Percentiles rank a stretch among this genome's conserved stretches.
Conservation (phyloP, 2,888 invertebrate species). For the Dicyrtomina minuta region DNA sequence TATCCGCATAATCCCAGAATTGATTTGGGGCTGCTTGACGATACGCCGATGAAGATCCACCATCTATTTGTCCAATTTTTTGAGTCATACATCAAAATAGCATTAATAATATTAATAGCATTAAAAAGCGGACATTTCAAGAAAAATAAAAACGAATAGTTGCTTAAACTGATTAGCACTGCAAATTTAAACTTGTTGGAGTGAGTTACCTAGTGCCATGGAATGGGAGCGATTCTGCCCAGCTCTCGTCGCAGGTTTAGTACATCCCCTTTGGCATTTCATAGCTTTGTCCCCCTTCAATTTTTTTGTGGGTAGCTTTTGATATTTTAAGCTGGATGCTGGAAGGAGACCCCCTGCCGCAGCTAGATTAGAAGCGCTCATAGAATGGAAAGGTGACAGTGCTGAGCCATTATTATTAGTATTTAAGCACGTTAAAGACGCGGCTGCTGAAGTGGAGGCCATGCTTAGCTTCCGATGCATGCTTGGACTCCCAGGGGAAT, state of each 20-base stretch:
- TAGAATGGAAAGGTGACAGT: not conserved
- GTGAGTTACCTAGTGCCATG: constrained; percentile 9
- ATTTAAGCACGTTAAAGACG: not conserved
- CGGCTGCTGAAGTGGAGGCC: too few species aligned
- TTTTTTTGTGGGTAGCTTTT: constrained; percentile 2
- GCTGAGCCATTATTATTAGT: not conserved
- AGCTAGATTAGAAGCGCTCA: not conserved
- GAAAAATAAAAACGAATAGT: not conserved
- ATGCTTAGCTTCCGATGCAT: too few species aligned
- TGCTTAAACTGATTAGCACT: not conserved
- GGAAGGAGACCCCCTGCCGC: not conserved
- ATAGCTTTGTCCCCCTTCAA: not conserved
- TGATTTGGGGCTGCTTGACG: constrained; percentile 19
- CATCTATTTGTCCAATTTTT: not conserved
- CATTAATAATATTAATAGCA: not conserved
- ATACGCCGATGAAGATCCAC: not conserved
- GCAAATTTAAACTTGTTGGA: not conserved
- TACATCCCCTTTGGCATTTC: not conserved
- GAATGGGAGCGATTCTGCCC: constrained; percentile 19
- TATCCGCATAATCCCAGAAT: constrained; percentile 29
- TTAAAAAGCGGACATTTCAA: not conserved
- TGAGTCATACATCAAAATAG: not conserved
- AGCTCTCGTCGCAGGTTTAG: constrained; percentile 1
- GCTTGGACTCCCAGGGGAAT: too few species aligned
- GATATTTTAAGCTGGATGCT: not conserved